Percentiles rank a stretch among this genome's conserved stretches.
These are phyloP conservation scores for Adrianichthys oophorus DNA, from an alignment of 2,797 vertebrate species.

Conservation along the genomic window DNA sequence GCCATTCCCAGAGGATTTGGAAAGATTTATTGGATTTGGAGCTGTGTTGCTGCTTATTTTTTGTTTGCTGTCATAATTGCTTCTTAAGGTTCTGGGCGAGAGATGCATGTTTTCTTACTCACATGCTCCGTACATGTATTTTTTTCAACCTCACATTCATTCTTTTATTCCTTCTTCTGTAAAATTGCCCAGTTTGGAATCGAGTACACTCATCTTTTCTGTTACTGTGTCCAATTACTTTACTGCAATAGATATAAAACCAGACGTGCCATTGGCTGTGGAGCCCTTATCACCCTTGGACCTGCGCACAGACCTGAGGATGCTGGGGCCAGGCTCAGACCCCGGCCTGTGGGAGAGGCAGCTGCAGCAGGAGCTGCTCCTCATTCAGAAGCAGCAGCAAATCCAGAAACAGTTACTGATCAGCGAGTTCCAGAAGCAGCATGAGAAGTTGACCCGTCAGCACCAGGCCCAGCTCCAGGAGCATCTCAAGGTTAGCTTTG, in stretches of 20 bases:
- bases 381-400: constrained; percentile 98
- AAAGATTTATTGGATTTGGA: too few relatives aligned
- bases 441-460: constrained; percentile 95
- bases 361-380: constrained; percentile 93
- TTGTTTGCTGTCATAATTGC: constrained; percentile 64
- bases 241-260: constrained; percentile 88
- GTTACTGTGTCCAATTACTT: constrained; percentile 10
- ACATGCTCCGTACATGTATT: neutral
- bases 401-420: constrained; percentile 98
- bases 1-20: constrained; percentile 49
- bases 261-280: constrained; percentile 84
- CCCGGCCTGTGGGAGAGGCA: constrained; percentile 92
- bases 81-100: constrained; percentile 48
- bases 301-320: constrained; percentile 92
- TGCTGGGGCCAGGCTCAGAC: constrained; percentile 91
- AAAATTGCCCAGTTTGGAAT: neutral
- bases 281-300: constrained; percentile 91
- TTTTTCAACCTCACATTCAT: neutral
- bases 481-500: constrained; percentile 92
- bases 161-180: too few relatives aligned
- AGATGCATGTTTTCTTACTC: constrained; percentile 14
- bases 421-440: constrained; percentile 98
- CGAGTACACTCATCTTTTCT: constrained; percentile 14
- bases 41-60: constrained; percentile 71
- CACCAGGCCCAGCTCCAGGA: constrained; percentile 99